Percentiles rank a stretch among this genome's conserved stretches.
Conservation (phyloP, 2,113 vertebrate species). For the Holacanthus passer region DNA sequence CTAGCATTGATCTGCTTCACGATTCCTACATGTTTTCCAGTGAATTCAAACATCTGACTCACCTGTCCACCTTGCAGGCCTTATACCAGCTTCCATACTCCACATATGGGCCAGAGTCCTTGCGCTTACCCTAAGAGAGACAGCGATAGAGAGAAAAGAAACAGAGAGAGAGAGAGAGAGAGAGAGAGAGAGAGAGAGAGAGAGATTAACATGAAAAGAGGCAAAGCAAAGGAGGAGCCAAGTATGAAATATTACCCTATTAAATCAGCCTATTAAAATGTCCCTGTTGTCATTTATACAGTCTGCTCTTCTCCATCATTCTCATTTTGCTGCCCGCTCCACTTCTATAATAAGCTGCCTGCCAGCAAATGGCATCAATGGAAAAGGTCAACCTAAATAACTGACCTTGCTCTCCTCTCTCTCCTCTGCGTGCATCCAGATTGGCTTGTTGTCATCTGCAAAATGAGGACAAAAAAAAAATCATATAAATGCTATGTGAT, state of each 20-base stretch:
- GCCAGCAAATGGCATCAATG: neutral
- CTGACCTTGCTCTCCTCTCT: constrained; percentile 91
- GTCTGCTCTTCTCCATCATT: neutral
- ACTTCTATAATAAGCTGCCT: neutral
- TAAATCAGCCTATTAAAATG: neutral
- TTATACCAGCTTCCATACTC: constrained; percentile 94
- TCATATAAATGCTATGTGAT: neutral
- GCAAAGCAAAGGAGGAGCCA: neutral
- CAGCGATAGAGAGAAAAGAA: neutral
- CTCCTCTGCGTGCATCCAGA: constrained; percentile 95
- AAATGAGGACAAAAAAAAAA: neutral
- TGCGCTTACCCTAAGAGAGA: constrained; percentile 83
- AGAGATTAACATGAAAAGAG: neutral
- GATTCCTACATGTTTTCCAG: neutral
- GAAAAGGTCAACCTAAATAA: neutral
- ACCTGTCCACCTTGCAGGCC: constrained; percentile 94
- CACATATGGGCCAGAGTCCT: constrained; percentile 84
- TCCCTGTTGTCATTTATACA: constrained; percentile 1
- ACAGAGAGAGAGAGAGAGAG: neutral
- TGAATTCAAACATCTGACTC: constrained; percentile 33
- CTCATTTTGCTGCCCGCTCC: neutral
- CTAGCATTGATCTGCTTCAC: too few species aligned
- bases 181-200: neutral
- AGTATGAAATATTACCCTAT: neutral
- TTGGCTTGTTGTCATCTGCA: constrained; percentile 93